These are phyloP conservation scores for Lucilia cuprina DNA, from an alignment of 1,140 invertebrate species.

Conservation along the genomic window DNA sequence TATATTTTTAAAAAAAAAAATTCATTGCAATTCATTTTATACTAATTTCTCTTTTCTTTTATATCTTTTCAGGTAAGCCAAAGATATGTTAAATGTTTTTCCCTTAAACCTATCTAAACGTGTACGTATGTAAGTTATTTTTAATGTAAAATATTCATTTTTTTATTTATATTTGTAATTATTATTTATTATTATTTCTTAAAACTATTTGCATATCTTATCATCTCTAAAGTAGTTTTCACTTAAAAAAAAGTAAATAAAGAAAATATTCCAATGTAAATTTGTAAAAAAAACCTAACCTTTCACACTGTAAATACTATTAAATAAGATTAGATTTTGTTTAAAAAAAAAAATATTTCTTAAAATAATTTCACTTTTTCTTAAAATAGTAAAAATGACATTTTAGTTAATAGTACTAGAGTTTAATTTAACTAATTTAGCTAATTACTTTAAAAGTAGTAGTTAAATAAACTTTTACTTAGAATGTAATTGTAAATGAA, in stretches of 20 bases:
- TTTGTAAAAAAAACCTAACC: neutral
- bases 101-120: neutral
- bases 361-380: neutral
- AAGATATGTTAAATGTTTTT: neutral
- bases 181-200: neutral
- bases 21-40: no score
- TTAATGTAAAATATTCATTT: neutral
- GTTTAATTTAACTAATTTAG: no score
- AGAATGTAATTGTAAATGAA: no score
- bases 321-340: neutral
- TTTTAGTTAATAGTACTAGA: no score
- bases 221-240: neutral
- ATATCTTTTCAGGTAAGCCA: neutral
- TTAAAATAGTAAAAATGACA: neutral
- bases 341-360: neutral
- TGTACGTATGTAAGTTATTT: neutral
- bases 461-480: no score
- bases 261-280: neutral
- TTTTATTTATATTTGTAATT: neutral
- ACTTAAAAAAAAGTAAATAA: neutral
- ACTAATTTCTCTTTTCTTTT: neutral
- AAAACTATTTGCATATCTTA: neutral
- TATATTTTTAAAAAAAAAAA: no score
- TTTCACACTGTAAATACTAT: neutral
- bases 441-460: no score